Evolutionary conservation across 2,113 vertebrate genomes (phyloP).

Genomic region (Spheniscus mendiculus): DNA sequence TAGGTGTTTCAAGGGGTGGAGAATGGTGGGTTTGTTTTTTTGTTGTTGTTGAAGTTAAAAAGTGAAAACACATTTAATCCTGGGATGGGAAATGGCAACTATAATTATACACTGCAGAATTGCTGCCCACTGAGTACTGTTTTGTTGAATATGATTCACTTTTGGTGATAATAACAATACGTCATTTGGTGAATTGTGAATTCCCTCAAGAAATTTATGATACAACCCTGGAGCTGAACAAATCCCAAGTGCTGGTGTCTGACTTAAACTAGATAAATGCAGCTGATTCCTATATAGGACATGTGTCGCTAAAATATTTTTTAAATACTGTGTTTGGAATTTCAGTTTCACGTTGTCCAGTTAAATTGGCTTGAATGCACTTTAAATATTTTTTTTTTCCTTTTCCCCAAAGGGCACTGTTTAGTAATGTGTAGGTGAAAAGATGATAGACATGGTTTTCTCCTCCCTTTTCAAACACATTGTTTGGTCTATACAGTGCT

Average conservation of each 20-base stretch:
- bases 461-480: background rate
- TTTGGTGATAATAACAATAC: slow-evolving; percentile 77
- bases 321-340: slow-evolving; percentile 9
- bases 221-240: slow-evolving; percentile 60
- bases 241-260: slow-evolving; percentile 68
- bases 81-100: background rate
- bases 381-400: background rate
- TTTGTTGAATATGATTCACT: slow-evolving; percentile 54
- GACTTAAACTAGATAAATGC: slow-evolving; percentile 65
- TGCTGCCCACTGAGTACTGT: slow-evolving; percentile 68
- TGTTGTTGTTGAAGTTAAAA: background rate
- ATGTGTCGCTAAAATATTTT: slow-evolving; percentile 39
- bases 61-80: slow-evolving; percentile 41
- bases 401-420: background rate
- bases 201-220: slow-evolving; percentile 55
- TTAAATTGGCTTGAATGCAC: slow-evolving; percentile 21
- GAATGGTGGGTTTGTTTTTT: background rate
- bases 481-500: background rate
- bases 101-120: slow-evolving; percentile 79
- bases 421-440: background rate
- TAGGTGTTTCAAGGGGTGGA: background rate
- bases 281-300: slow-evolving; percentile 65
- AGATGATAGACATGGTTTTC: background rate
- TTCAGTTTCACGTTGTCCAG: background rate
- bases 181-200: slow-evolving; percentile 78